phyloP scores from a whole-genome alignment of 2,113 vertebrate species.

The Apteryx mantelli region DNA sequence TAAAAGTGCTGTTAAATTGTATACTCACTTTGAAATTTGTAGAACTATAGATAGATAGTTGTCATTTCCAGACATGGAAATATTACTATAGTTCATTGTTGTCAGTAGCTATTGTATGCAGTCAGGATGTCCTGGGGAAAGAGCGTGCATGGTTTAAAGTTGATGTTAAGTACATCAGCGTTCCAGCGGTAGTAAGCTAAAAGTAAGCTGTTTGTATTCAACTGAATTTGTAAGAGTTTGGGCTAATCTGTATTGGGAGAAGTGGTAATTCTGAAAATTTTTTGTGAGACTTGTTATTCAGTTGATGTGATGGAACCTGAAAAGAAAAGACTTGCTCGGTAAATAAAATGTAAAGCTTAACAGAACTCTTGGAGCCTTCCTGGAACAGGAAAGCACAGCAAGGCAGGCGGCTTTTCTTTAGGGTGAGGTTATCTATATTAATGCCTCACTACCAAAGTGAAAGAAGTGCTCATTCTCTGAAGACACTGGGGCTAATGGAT shows the following conservation, averaged over 20 bases:
- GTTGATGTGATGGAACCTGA: constrained; percentile 15
- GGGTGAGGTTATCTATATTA: neutral
- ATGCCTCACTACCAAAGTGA: neutral
- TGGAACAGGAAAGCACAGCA: constrained; percentile 61
- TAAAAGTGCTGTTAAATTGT: constrained; percentile 38
- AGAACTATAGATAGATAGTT: constrained; percentile 79
- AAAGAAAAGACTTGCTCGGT: constrained; percentile 16
- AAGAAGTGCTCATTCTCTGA: neutral
- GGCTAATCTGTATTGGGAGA: neutral
- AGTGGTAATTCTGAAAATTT: neutral
- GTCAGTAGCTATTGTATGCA: constrained; percentile 88
- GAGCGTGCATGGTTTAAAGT: constrained; percentile 65
- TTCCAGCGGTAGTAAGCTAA: constrained; percentile 61
- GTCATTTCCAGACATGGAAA: constrained; percentile 84
- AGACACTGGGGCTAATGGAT: neutral
- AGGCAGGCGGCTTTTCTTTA: constrained; percentile 28
- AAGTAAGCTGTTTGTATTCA: constrained; percentile 36
- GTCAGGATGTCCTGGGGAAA: constrained; percentile 98
- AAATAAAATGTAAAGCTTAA: constrained; percentile 29
- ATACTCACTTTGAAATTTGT: constrained; percentile 69
- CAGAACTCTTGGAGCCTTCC: constrained; percentile 28
- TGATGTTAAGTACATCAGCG: constrained; percentile 70
- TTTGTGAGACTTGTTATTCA: neutral
- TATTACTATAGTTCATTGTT: constrained; percentile 81
- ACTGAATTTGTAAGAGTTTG: neutral